These are phyloP conservation scores for Euleptes europaea DNA, from an alignment of 2,113 vertebrate genomes.

Conservation along the genomic window DNA sequence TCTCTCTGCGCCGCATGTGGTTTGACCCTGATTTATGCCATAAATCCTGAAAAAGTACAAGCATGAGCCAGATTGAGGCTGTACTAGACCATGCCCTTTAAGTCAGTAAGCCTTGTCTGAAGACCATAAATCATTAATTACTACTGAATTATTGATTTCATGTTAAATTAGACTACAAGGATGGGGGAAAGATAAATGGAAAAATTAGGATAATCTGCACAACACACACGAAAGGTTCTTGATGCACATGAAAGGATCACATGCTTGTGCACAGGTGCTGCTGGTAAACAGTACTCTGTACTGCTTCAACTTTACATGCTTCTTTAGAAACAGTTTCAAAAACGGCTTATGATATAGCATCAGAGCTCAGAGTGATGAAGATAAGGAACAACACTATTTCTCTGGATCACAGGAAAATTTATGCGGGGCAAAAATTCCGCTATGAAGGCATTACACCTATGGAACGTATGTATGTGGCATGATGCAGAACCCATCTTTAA, in stretches of 20 bases:
- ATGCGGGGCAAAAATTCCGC: not conserved
- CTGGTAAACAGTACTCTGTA: not conserved
- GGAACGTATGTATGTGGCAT: not conserved
- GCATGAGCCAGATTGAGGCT: not conserved
- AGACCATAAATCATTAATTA: not conserved
- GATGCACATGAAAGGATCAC: not conserved
- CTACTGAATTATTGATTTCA: not conserved
- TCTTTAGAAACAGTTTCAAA: not conserved
- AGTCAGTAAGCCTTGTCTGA: not conserved
- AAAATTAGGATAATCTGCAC: not conserved
- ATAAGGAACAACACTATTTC: not conserved
- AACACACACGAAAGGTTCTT: not conserved
- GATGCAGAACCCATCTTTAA: not conserved
- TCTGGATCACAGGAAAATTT: not conserved
- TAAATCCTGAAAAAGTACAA: not conserved
- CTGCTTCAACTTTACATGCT: not conserved
- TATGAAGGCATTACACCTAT: not conserved
- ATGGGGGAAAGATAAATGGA: not conserved
- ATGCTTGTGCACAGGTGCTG: not conserved
- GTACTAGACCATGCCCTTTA: constrained; percentile 13
- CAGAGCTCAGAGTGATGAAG: not conserved
- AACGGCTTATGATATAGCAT: not conserved
- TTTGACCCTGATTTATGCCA: not conserved
- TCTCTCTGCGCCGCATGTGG: not conserved
- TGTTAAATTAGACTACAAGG: not conserved